Evolutionary conservation across 2,113 vertebrate genomes (phyloP), one percentile per base, ranked within the genome.

Genomic region (Takifugu flavidus): DNA sequence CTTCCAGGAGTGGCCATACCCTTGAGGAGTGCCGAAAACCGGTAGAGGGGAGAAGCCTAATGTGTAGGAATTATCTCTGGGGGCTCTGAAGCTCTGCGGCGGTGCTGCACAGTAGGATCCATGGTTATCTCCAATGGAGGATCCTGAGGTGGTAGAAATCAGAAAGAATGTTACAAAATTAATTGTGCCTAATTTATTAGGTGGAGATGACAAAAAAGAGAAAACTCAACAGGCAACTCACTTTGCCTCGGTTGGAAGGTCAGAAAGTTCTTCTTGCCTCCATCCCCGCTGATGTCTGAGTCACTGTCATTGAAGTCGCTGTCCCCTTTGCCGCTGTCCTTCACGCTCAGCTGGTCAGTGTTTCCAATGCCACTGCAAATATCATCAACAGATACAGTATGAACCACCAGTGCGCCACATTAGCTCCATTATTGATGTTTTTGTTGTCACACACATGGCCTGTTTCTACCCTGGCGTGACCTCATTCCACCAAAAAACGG

Each of bases 281-380:
- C 86, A 15, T 90, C 87, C 13, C 79, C 77, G 13, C 86, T 89
- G 70, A 74, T 73, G 63, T 87, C 77, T 7, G 87, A 93, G 79
- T 88, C 85, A 6, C 86, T 91, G 75, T 91, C 91, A 49, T 91
- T 94, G 78, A 87, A 92, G 80, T 92, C 89, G 26, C 89, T 89
- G 70, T 92, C 87, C 78, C 89, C 79, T 92, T 90, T 92, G 13
- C 89, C 89, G 13, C 87, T 93, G 84, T 89, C 91, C 85, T 92
- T 94, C 85, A 91, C 50, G 56, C 86, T 91, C 84, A 89, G 79
- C 75, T 93, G 91, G 81, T 91, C 89, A 10, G 82, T 74, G 86
- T 77, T 84, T 71, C 71, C 89, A 72, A 72, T 81, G 66, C 70
- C 80, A 66, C 90, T 91, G 80, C 44, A 59, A 71, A 83, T 65